Evolutionary conservation across 2,888 invertebrate species (phyloP), one percentile per base, ranked within the genome.

Genomic region (Alloplasta piceator): DNA sequence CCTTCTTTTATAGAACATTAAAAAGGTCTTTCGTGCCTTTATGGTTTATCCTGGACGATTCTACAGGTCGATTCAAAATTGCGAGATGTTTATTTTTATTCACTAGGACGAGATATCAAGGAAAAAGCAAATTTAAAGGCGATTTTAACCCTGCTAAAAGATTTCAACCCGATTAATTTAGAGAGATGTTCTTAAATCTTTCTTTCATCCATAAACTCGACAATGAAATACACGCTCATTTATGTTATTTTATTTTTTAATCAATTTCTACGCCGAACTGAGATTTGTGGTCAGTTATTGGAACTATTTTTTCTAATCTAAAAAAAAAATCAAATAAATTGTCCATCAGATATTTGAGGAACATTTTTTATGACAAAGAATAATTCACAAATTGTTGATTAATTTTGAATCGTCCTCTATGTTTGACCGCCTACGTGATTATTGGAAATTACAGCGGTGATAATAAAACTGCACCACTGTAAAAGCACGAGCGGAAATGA

Each of bases 1-100:
- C 26, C 66, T 60, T 58, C 76, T 76, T 80, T 80, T 76, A 80
- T 76, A 71, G 80, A 71, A 75, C 80, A 67, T 71, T 75, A 72
- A 75, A 75, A 56, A 39, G 66, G 43, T 46, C 64, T 71, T 66
- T 56, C 66, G 56, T 36, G 36, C 41, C 55, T 71, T 60, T 12
- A 16, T 52, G 46, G 43, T 6, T 67, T 26, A 41, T 38, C 26
- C 14, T 26, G 55, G 41, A 38, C 10, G 14, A 1, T 10, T 52
- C 36, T 66, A 70, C 70, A 66, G 74, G 60, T n/a, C 43, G 50
- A 46, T 70, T 12, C 39, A 66, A 16, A 68, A 71, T 26, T 7
- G 39, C 36, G 12, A n/a, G 6, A 14, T 10, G 10, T 39, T 64
- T 14, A 5, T 55, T 36, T 4, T 16, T 14, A 58, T 12, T 36